phyloP scores from a whole-genome alignment of 1,140 invertebrate genomes.

The Wasmannia auropunctata region DNA sequence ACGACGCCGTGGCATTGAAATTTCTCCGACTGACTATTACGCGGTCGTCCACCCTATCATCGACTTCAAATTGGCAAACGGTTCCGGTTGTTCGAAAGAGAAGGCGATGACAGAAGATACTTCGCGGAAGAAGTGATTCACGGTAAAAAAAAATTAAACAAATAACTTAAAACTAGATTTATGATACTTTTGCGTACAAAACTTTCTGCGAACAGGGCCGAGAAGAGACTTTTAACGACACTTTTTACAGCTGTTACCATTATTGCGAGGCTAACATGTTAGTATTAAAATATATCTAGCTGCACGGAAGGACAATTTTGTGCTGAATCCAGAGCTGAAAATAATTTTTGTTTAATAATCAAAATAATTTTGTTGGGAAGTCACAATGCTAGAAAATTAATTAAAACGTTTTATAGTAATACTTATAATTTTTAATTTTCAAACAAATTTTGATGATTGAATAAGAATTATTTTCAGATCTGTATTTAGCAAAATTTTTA shows the following conservation, averaged over 20 bases:
- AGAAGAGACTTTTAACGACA: not conserved
- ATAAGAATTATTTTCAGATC: no score
- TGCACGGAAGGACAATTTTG: no score
- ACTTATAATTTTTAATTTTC: no score
- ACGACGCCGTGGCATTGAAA: conserved; percentile 17
- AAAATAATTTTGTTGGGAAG: no score
- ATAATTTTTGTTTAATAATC: no score
- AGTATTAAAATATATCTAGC: not conserved
- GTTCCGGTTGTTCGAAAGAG: not conserved
- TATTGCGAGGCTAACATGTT: not conserved
- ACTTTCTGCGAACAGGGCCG: not conserved
- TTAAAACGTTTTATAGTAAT: no score
- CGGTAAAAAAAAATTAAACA: not conserved
- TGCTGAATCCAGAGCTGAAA: no score
- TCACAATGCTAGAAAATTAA: no score
- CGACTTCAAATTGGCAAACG: conserved; percentile 18
- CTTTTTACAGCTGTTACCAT: not conserved
- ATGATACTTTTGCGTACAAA: not conserved
- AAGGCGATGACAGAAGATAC: not conserved
- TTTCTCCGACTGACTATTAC: conserved; percentile 47
- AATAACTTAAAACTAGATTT: not conserved
- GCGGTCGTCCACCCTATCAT: conserved; percentile 49
- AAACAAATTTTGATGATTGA: no score
- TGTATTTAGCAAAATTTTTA: no score
- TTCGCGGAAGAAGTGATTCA: not conserved